phyloP scores from a whole-genome alignment of 2,888 invertebrate genomes.

The Lasioglossum morio region DNA sequence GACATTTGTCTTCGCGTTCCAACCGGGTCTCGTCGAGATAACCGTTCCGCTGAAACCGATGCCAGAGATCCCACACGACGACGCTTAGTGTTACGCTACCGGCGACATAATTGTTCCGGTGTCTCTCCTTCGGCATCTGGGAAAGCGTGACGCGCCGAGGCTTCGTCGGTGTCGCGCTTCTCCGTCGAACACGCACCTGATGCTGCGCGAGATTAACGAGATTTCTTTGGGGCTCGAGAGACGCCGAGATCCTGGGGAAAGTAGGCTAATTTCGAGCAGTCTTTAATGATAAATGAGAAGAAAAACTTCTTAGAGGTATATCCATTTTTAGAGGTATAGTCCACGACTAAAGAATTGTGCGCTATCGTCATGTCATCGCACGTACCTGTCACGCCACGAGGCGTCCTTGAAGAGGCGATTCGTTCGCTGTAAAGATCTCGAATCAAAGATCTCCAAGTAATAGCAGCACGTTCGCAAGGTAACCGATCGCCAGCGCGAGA shows the following conservation, averaged over 20 bases:
- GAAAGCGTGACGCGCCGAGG: neutral
- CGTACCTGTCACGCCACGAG: neutral
- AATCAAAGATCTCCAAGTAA: neutral
- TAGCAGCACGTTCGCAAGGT: neutral
- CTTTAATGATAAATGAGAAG: neutral
- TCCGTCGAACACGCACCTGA: neutral
- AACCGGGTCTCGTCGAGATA: neutral
- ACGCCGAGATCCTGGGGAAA: neutral
- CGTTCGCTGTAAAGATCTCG: conserved; percentile 2
- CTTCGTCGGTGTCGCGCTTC: neutral
- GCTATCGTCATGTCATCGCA: neutral
- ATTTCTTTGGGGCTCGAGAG: neutral
- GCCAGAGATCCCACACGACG: conserved; percentile 10
- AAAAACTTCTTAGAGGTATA: neutral
- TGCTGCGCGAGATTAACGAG: neutral
- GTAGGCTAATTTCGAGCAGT: neutral
- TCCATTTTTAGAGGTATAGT: neutral
- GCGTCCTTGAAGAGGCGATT: conserved; percentile 21
- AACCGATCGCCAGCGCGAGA: conserved; percentile 20
- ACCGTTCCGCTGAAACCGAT: neutral
- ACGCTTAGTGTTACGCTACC: neutral
- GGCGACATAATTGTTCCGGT: conserved; percentile 12
- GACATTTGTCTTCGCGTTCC: conserved; percentile 76
- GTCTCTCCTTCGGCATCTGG: neutral
- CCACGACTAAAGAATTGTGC: neutral